Evolutionary conservation across 2,888 invertebrate species (phyloP), one percentile per base, ranked within the genome.

Genomic region (Chymomyza amoena): DNA sequence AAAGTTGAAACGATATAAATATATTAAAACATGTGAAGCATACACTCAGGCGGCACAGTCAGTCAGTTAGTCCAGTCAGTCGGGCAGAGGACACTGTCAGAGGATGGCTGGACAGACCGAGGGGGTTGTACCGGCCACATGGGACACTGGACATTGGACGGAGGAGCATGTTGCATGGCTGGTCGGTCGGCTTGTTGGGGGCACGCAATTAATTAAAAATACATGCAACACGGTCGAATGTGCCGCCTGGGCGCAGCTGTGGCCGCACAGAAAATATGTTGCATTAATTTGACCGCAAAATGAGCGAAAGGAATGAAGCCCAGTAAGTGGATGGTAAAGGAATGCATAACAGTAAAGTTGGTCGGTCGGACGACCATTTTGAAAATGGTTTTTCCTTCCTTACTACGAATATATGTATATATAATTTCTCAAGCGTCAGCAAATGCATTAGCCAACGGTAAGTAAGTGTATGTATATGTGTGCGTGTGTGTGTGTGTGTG

Each of bases 191-290:
- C 69, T 78, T 73, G 70, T 73, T 68, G 74, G 39, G 60, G 72
- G 75, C 83, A 77, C 79, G 84, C 87, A 84, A 85, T 86, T 87
- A 86, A 86, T 87, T 86, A 86, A 87, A 86, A 86, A 87, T 86
- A 79, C 87, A 86, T 86, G 84, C 81, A 83, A 75, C 81, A 79
- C 67, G 73, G 80, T 74, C 74, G 70, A 56, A 57, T 36, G 61
- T 68, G 62, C 64, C 64, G 39, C 60, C 67, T 67, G 67, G 64
- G 45, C 57, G 62, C 52, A 54, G 52, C 52, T 18, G 52, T 54
- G 52, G 65, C 28, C 36, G 67, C 54, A 52, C 45, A 63, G 59
- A 60, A 62, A 70, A 73, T 73, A 71, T 75, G 74, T 63, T 70
- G 76, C 69, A 75, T 78, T 82, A 75, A 83, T 78, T 81, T 85